A percentile compares a stretch with the other conserved stretches of the same genome.
phyloP scores from a whole-genome alignment of 2,113 vertebrate genomes.

The Thalassarche chlororhynchos region DNA sequence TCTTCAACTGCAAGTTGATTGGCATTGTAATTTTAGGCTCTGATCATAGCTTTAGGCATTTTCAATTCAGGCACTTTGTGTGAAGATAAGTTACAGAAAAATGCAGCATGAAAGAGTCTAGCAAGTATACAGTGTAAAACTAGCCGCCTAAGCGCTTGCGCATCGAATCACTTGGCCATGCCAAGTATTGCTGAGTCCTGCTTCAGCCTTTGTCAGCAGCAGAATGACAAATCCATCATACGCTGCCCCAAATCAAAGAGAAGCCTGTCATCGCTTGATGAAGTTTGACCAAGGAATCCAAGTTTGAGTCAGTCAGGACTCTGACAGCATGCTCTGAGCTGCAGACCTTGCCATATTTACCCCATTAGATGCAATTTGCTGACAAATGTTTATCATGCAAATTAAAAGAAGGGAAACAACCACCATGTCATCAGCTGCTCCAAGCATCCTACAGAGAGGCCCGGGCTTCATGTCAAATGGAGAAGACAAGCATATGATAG shows the following conservation, averaged over 20 bases:
- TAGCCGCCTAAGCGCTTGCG: background rate
- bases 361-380: conserved; percentile 75
- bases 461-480: conserved; percentile 61
- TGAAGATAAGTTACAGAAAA: background rate
- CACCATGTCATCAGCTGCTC: conserved; percentile 77
- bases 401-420: conserved; percentile 82
- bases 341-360: conserved; percentile 11
- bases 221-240: background rate
- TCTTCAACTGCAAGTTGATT: background rate
- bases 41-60: background rate
- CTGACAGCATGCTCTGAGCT: conserved; percentile 1
- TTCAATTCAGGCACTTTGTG: background rate
- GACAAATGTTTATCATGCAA: conserved; percentile 81
- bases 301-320: background rate
- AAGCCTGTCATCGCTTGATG: background rate
- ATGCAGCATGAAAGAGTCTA: background rate
- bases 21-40: background rate
- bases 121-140: background rate
- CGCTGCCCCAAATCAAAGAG: background rate
- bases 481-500: conserved; percentile 72
- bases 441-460: conserved; percentile 75
- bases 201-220: background rate
- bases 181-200: background rate
- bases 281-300: background rate
- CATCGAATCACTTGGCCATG: background rate